Percentiles rank a stretch among this genome's conserved stretches.
These are phyloP conservation scores for Etheostoma nigrum DNA, from an alignment of 2,797 vertebrate species.

Conservation along the genomic window DNA sequence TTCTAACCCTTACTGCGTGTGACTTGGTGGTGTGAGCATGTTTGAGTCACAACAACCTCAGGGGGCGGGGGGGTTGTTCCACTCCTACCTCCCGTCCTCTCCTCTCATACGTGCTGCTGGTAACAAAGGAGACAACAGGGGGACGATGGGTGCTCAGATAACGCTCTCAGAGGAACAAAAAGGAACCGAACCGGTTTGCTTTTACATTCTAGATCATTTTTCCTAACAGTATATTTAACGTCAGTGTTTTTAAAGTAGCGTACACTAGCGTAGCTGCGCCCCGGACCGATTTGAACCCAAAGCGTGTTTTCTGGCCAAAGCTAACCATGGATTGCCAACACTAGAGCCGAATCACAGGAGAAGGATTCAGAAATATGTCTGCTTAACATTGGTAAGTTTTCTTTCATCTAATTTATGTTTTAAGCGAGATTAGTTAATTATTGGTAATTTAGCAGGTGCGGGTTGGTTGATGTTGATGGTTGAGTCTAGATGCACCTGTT, in stretches of 20 bases:
- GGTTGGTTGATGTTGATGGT: slow-evolving; percentile 15
- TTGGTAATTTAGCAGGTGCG: background rate
- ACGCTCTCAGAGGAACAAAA: slow-evolving; percentile 41
- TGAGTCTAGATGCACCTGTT: slow-evolving; percentile 58
- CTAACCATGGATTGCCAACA: slow-evolving; percentile 31
- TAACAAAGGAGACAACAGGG: slow-evolving; percentile 78
- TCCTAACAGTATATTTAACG: background rate
- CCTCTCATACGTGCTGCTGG: slow-evolving; percentile 39
- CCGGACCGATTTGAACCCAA: slow-evolving; percentile 27
- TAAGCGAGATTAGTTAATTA: background rate
- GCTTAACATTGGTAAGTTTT: slow-evolving; percentile 60
- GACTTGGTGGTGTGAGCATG: background rate
- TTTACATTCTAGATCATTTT: background rate
- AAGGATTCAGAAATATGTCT: slow-evolving; percentile 10
- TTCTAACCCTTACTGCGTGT: fast-evolving
- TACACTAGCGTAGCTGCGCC: background rate
- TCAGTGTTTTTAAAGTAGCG: background rate
- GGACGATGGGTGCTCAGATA: slow-evolving; percentile 58
- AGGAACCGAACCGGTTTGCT: slow-evolving; percentile 5
- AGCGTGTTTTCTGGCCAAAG: slow-evolving; percentile 11
- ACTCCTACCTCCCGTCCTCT: slow-evolving; percentile 32
- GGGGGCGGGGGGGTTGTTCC: slow-evolving; percentile 7
- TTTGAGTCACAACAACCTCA: background rate
- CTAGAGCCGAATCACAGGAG: slow-evolving; percentile 41
- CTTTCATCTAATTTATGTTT: background rate